Evolutionary conservation across 2,888 invertebrate species (phyloP).

Genomic region (Heliconius cydno): DNA sequence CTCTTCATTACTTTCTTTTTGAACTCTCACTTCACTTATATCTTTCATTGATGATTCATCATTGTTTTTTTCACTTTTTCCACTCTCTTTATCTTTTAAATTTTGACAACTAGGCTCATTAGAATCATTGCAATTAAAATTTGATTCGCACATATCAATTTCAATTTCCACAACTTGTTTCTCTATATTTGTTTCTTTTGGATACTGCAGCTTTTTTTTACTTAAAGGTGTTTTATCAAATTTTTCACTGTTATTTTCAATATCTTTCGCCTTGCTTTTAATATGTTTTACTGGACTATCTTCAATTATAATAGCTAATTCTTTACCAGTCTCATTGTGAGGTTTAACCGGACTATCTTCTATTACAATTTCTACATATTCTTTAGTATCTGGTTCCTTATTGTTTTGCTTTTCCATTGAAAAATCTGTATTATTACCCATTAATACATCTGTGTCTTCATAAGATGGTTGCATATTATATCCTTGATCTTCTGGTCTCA

Average conservation of each 20-base stretch:
- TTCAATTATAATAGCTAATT: slow-evolving; percentile 71
- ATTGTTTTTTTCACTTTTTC: slow-evolving; percentile 6
- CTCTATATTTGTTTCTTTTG: slow-evolving; percentile 49
- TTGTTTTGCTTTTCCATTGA: slow-evolving; percentile 64
- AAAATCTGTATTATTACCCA: slow-evolving; percentile 19
- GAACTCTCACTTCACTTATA: not conserved
- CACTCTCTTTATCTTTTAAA: slow-evolving; percentile 10
- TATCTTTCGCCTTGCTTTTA: slow-evolving; percentile 46
- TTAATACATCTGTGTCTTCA: slow-evolving; percentile 20
- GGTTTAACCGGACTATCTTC: slow-evolving; percentile 75
- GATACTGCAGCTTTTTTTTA: slow-evolving; percentile 73
- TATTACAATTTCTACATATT: slow-evolving; percentile 73
- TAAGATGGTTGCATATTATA: slow-evolving; percentile 20
- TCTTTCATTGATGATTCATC: slow-evolving; percentile 23
- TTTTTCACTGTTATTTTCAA: slow-evolving; percentile 54
- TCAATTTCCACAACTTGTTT: slow-evolving; percentile 55
- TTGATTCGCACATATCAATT: slow-evolving; percentile 53
- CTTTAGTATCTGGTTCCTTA: slow-evolving; percentile 62
- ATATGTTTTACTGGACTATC: slow-evolving; percentile 70
- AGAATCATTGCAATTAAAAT: slow-evolving; percentile 13
- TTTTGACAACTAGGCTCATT: slow-evolving; percentile 12
- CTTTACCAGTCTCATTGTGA: slow-evolving; percentile 57
- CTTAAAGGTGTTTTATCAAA: slow-evolving; percentile 57
- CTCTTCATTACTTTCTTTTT: slow-evolving; percentile 11
- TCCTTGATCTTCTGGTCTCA: slow-evolving; percentile 69